Conservation (phyloP, 2,797 vertebrate genomes). For the Micropoecilia bifurca region DNA sequence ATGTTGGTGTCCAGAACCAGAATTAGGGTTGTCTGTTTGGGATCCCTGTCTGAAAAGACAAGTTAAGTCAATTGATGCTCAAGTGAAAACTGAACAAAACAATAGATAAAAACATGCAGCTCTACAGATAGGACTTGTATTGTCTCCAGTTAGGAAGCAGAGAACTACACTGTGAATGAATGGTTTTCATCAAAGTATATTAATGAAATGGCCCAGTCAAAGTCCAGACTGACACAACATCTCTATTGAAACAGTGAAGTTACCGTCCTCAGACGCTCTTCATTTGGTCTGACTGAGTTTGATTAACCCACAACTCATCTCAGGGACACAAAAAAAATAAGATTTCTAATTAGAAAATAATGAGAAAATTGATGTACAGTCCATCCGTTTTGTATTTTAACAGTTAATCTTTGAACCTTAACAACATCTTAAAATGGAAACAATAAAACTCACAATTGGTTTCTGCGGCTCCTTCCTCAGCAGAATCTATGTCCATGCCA, state of each 20-base stretch:
- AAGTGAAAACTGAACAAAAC: not conserved
- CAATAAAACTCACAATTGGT: slow-evolving; percentile 29
- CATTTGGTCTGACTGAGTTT: not conserved
- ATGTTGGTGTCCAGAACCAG: slow-evolving; percentile 94
- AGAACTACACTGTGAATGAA: not conserved
- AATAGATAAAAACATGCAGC: not conserved
- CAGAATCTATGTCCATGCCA: slow-evolving; percentile 90
- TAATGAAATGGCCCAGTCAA: not conserved
- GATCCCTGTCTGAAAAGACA: slow-evolving; percentile 71
- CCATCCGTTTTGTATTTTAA: not conserved
- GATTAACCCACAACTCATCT: not conserved
- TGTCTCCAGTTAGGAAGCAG: not conserved
- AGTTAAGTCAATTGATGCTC: not conserved
- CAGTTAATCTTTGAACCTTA: not conserved
- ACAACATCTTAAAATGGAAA: not conserved
- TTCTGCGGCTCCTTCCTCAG: slow-evolving; percentile 39
- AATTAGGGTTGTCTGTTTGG: slow-evolving; percentile 79
- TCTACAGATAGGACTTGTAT: not conserved
- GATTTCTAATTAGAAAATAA: not conserved
- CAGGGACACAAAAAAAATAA: not conserved
- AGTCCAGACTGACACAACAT: not conserved
- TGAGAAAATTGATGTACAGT: not conserved
- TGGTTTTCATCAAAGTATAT: not conserved
- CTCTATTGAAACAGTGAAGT: not conserved
- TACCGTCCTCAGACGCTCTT: not conserved